Evolutionary conservation across 2,888 invertebrate genomes (phyloP).

Genomic region (Paralinhomoeus sp.): DNA sequence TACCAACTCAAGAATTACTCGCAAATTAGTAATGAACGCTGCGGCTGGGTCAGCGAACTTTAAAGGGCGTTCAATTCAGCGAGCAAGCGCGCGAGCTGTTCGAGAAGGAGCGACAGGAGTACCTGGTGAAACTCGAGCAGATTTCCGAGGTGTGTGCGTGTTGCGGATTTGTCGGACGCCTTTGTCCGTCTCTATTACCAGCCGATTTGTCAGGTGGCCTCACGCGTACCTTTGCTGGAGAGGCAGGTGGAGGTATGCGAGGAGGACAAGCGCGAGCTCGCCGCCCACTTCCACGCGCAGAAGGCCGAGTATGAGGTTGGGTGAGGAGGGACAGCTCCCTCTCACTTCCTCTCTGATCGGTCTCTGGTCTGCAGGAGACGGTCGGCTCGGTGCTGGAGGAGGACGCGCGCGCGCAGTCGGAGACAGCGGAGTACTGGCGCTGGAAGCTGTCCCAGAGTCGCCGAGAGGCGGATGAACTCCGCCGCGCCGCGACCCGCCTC

Average conservation of each 20-base stretch:
- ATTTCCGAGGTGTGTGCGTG: no score
- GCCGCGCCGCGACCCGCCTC: neutral
- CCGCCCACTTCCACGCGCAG: neutral
- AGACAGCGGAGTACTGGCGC: neutral
- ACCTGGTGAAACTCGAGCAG: neutral
- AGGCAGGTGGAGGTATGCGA: neutral
- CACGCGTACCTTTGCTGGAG: slow-evolving; percentile 1
- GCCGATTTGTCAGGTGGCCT: no score
- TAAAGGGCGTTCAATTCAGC: no score
- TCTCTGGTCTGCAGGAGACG: neutral
- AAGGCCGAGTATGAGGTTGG: no score
- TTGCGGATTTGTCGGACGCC: no score
- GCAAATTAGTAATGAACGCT: no score
- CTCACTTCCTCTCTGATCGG: no score
- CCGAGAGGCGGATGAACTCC: no score
- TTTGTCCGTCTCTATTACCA: no score
- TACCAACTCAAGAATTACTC: no score
- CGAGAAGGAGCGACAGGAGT: neutral
- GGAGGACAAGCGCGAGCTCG: neutral
- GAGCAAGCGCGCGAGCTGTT: neutral
- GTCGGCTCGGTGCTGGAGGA: neutral
- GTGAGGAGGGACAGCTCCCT: no score
- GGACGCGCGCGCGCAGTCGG: neutral
- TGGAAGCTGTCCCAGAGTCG: neutral
- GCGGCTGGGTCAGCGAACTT: no score